These are phyloP conservation scores for Escarpia spicata DNA, from an alignment of 2,888 invertebrate species.

Conservation along the genomic window DNA sequence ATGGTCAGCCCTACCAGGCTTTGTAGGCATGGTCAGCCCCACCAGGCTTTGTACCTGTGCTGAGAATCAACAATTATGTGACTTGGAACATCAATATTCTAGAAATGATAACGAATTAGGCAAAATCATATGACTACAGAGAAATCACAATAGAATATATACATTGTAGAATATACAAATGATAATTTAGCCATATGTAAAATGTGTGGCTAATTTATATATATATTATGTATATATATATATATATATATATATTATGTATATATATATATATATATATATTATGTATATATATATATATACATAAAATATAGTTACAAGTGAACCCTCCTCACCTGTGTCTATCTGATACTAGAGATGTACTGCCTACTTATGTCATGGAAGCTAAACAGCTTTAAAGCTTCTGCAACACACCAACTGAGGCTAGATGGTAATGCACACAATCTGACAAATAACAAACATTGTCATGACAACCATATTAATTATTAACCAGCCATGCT, in stretches of 20 bases:
- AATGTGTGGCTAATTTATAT: too few species aligned
- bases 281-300: too few species aligned
- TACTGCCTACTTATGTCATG: neutral
- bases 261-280: too few species aligned
- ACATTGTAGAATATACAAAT: too few species aligned
- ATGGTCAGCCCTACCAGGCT: neutral
- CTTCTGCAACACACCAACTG: neutral
- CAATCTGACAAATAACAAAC: constrained; percentile 8
- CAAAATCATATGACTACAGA: too few species aligned
- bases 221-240: too few species aligned
- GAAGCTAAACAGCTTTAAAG: constrained; percentile 7
- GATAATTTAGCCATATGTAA: too few species aligned
- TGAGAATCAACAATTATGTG: too few species aligned
- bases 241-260: too few species aligned
- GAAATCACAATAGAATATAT: too few species aligned
- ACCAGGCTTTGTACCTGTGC: too few species aligned
- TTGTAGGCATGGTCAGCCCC: neutral
- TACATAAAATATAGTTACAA: too few species aligned
- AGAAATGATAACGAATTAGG: neutral
- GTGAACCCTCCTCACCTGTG: neutral
- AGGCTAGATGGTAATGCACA: neutral
- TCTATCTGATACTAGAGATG: neutral
- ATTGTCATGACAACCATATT: neutral
- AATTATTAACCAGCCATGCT: neutral
- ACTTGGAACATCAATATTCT: neutral